Base-by-base conservation (phyloP, 53 echinoderm and acorn worm species). In the Pentamera pediparva region DNA sequence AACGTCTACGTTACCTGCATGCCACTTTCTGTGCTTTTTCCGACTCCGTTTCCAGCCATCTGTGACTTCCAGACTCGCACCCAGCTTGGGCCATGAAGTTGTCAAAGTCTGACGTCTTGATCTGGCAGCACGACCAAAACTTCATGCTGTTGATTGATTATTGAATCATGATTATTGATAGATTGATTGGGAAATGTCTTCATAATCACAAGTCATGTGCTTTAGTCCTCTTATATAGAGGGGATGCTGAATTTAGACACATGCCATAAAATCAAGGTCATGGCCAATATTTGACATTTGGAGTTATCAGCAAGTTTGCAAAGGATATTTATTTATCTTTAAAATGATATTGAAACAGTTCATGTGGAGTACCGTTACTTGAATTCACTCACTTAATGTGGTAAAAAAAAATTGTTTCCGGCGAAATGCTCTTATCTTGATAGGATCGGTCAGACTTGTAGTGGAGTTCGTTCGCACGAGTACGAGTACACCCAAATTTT, bases 41-140 rank as follows among this genome's bases (percentile, higher is more conserved):
- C 30, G 75, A 62, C 32, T 85, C 86, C 29, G 79, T 69, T 36
- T 81, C 28, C 17, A 73, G 10, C 85, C 91, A 95, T 24, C 78
- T 69, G 69, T 96, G 96, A 31, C 48, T 39, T 32, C 88, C 88
- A 3, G 55, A 34, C 15, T 77, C 53, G 62, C 96, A 96, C 2
- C 96, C 96, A 59, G 87, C 79, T 74, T 96, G 96, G n/a, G 82
- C 80, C 74, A 91, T 48, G 61, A 91, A 96, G 50, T 90, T 88
- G 55, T 91, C 83, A 75, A 96, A 96, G 67, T 91, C 88, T 1
- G 91, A 77, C 12, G 96, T 96, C 65, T 88, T 88, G 43, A 85
- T 75, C 31, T 83, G 43, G 37, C 96, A 96, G 63, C 96, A 96
- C 2, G 96, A 96, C 96, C 96, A 96, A 62, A 76, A 96, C 53